Evolutionary conservation across 2,113 vertebrate genomes (phyloP).

Genomic region (Zosterops borbonicus): DNA sequence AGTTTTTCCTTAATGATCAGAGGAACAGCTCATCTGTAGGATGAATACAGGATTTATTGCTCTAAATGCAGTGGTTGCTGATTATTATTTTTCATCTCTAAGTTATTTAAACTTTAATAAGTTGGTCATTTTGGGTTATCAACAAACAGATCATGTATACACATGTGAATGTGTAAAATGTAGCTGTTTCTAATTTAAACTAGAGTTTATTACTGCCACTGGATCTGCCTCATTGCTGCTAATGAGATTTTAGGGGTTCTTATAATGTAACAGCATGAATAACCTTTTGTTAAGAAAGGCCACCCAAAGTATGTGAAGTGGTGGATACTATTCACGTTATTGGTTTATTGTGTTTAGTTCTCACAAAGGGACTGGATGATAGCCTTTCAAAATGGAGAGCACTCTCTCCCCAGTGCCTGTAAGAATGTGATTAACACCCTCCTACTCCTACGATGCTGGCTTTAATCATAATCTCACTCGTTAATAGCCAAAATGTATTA

Average conservation of each 20-base stretch:
- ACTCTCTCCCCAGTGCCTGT: background rate
- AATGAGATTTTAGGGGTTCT: conserved; percentile 41
- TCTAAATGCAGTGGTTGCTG: background rate
- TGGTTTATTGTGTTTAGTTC: background rate
- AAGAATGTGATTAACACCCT: background rate
- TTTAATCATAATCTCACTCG: background rate
- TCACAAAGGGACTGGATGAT: conserved; percentile 9
- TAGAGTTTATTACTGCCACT: conserved; percentile 37
- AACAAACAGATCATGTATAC: background rate
- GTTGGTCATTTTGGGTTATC: conserved; percentile 20
- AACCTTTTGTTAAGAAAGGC: conserved; percentile 42
- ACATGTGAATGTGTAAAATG: background rate
- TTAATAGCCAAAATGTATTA: background rate
- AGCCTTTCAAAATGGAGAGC: background rate
- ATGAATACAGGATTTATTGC: conserved; percentile 21
- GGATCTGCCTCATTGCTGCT: conserved; percentile 50
- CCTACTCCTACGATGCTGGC: background rate
- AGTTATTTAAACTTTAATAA: conserved; percentile 9
- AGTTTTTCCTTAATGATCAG: conserved; percentile 40
- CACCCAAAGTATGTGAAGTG: conserved; percentile 28
- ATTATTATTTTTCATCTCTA: conserved; percentile 4
- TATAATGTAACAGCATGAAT: background rate
- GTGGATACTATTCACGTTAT: background rate
- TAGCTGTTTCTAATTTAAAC: conserved; percentile 58
- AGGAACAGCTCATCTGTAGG: background rate